Base-by-base conservation (phyloP, 2,888 invertebrate genomes). In the Dendrolimus houi region DNA sequence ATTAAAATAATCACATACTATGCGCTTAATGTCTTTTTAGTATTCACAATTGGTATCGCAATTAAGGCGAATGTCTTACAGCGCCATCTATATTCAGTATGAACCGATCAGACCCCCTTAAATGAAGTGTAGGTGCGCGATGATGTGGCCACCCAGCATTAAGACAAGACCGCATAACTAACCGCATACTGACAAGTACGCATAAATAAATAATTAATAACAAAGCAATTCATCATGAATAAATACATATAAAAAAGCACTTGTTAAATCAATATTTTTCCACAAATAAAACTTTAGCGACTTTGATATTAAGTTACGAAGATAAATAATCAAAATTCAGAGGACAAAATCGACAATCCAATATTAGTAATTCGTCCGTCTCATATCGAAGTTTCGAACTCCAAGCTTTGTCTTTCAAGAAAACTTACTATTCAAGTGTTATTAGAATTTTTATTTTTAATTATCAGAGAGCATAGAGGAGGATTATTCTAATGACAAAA, bases 351-450 rank as follows among this genome's bases (percentile, higher is more conserved):
- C 62, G 64, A 40, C 17, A 9, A 40, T 55, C 59, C 56, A 62
- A 65, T 62, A 62, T 66, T 77, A 79, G 64, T 59, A 72, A 76
- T 77, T 70, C 63, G 59, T 69, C 67, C 66, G 61, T 57, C 62
- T 68, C 62, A 66, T 72, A 75, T 71, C 67, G 66, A 65, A 70
- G 77, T 76, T 69, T 63, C 62, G 61, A 61, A 58, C 58, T 70
- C 61, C 47, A 62, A 71, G 64, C 70, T 72, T 71, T 63, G 63
- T 58, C 61, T 66, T 54, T 62, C 52, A 58, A 68, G 59, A 60
- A 68, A 73, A 77, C 72, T 64, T 59, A 66, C 60, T 74, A 70
- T 59, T 47, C 47, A 47, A 47, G 29, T 29, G 29, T 29, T 29
- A 29, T 6, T 29, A 29, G 29, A 29, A 29, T 29, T 3, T 29